Evolutionary conservation across 2,888 invertebrate genomes (phyloP).

Genomic region (Ophonus ardosiacus): DNA sequence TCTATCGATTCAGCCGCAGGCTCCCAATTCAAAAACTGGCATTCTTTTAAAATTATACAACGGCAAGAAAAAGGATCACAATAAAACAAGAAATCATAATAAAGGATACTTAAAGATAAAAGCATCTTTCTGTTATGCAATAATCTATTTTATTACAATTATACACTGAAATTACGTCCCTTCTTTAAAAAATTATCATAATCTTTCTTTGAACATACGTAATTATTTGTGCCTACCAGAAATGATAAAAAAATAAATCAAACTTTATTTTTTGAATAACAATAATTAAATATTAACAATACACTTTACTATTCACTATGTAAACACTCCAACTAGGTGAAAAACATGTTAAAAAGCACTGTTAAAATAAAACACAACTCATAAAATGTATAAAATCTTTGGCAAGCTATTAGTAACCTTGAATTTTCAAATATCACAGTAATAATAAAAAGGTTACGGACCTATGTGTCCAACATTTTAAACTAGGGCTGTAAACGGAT

Average conservation of each 20-base stretch:
- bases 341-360: conserved; percentile 15
- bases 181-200: conserved; percentile 46
- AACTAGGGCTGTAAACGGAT: too few species aligned
- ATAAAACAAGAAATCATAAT: not conserved
- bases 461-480: not conserved
- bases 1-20: conserved; percentile 75
- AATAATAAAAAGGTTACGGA: conserved; percentile 46
- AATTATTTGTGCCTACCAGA: conserved; percentile 52
- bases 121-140: conserved; percentile 27
- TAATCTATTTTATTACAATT: conserved; percentile 58
- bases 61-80: not conserved
- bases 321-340: conserved; percentile 48
- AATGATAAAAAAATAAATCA: conserved; percentile 58
- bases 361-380: conserved; percentile 31
- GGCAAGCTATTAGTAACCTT: conserved; percentile 60
- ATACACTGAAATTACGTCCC: conserved; percentile 50
- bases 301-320: conserved; percentile 24
- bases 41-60: conserved; percentile 15
- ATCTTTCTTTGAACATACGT: conserved; percentile 24
- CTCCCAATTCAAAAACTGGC: conserved; percentile 50
- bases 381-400: conserved; percentile 55
- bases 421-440: conserved; percentile 60
- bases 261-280: conserved; percentile 38
- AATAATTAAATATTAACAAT: conserved; percentile 48
- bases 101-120: not conserved